Evolutionary conservation across 2,797 vertebrate species (phyloP).

Genomic region (Pseudomugil gertrudae): DNA sequence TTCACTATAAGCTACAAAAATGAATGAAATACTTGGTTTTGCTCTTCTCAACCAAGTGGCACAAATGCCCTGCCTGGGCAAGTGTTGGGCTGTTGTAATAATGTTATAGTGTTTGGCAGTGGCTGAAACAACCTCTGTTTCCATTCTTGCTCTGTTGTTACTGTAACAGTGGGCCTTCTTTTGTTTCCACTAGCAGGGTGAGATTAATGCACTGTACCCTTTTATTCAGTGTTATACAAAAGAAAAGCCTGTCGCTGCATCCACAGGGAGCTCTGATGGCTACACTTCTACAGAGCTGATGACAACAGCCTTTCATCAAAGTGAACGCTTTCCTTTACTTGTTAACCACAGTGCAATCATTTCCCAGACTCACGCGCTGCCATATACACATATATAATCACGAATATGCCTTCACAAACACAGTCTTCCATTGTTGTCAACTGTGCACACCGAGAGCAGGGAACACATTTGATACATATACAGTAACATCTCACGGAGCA

Average conservation of each 20-base stretch:
- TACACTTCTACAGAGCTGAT: slow-evolving; percentile 75
- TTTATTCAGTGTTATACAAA: slow-evolving; percentile 79
- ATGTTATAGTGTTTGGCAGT: slow-evolving; percentile 51
- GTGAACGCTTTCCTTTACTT: slow-evolving; percentile 65
- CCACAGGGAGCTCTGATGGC: slow-evolving; percentile 77
- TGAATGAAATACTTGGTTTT: slow-evolving; percentile 8
- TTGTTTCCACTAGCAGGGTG: slow-evolving; percentile 74
- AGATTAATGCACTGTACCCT: slow-evolving; percentile 80
- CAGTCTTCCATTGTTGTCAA: slow-evolving; percentile 17
- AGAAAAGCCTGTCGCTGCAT: slow-evolving; percentile 75
- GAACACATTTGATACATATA: slow-evolving; percentile 3
- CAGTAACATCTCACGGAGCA: slow-evolving; percentile 39
- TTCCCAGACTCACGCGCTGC: slow-evolving; percentile 46
- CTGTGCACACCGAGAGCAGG: slow-evolving; percentile 13
- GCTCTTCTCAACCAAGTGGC: slow-evolving; percentile 19
- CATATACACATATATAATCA: slow-evolving; percentile 26
- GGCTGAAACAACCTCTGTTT: slow-evolving; percentile 52
- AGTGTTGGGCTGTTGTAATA: slow-evolving; percentile 21
- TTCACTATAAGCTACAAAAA: neutral
- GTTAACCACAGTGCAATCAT: slow-evolving; percentile 64
- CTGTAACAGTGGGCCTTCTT: slow-evolving; percentile 55
- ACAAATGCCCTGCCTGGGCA: slow-evolving; percentile 36
- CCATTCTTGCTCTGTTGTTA: slow-evolving; percentile 57
- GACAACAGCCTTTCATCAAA: slow-evolving; percentile 85
- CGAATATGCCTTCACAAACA: slow-evolving; percentile 14